Evolutionary conservation across 2,113 vertebrate genomes (phyloP).

Genomic region (Tupaia tana): DNA sequence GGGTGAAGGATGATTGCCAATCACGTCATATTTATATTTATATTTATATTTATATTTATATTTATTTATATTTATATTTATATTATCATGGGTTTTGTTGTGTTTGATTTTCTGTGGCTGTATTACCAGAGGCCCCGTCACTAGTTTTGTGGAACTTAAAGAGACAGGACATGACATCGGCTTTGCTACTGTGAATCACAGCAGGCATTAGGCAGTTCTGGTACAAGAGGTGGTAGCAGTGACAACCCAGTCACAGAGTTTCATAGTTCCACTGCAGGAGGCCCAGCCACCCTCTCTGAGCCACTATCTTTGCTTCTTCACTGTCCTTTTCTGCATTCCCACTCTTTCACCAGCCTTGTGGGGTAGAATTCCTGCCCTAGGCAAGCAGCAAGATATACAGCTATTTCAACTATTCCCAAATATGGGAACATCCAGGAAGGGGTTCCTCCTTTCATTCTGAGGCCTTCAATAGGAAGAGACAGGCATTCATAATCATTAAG

Average conservation of each 20-base stretch:
- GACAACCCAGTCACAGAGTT: not conserved
- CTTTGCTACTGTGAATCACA: not conserved
- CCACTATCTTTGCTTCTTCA: not conserved
- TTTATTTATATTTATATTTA: not conserved
- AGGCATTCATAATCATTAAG: not conserved
- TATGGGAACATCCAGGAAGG: not conserved
- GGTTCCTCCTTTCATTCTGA: not conserved
- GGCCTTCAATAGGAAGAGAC: not conserved
- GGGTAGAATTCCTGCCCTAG: not conserved
- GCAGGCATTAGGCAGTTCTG: not conserved
- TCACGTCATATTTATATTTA: fast-evolving
- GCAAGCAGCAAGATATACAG: not conserved
- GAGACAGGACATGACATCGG: not conserved
- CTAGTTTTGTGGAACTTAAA: not conserved
- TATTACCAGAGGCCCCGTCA: not conserved
- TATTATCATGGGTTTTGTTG: not conserved
- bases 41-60: not conserved
- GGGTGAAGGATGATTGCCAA: not conserved
- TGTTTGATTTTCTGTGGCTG: not conserved
- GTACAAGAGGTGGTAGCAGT: not conserved
- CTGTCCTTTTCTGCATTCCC: not conserved
- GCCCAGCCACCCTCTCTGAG: not conserved
- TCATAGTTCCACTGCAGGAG: not conserved
- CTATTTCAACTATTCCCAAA: not conserved
- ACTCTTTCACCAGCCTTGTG: not conserved